phyloP scores from a whole-genome alignment of 2,113 vertebrate species.

The Petrocephalus zakoni region DNA sequence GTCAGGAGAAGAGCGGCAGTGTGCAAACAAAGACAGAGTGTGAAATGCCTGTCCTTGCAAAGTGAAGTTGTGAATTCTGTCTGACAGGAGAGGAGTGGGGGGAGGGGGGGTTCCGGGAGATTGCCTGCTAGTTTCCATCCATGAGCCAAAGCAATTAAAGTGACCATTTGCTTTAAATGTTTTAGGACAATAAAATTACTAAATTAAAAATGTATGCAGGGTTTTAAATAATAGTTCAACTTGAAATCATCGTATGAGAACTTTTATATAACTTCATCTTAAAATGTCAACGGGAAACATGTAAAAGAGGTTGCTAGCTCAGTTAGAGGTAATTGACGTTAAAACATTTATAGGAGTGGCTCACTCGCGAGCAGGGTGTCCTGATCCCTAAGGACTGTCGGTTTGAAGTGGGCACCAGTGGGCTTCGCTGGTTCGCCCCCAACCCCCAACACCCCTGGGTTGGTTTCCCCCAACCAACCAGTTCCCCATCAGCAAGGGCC shows the following conservation, averaged over 20 bases:
- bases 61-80: background rate
- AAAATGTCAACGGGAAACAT: background rate
- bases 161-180: slow-evolving; percentile 5
- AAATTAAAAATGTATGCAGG: background rate
- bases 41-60: background rate
- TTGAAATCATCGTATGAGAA: background rate
- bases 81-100: background rate
- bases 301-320: background rate
- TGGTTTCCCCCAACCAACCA: too few relatives aligned
- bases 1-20: background rate
- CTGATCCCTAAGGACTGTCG: background rate
- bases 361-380: background rate
- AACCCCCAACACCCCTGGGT: too few relatives aligned
- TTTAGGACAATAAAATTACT: slow-evolving; percentile 4
- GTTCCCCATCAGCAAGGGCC: background rate
- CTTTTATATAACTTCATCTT: background rate
- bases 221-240: slow-evolving; percentile 1
- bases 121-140: background rate
- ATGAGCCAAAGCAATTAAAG: background rate
- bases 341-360: background rate
- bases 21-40: background rate
- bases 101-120: background rate
- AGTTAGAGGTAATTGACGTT: background rate
- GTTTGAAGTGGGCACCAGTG: background rate
- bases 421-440: background rate